phyloP scores from a whole-genome alignment of 2,888 invertebrate genomes.

The Dendrolimus houi region DNA sequence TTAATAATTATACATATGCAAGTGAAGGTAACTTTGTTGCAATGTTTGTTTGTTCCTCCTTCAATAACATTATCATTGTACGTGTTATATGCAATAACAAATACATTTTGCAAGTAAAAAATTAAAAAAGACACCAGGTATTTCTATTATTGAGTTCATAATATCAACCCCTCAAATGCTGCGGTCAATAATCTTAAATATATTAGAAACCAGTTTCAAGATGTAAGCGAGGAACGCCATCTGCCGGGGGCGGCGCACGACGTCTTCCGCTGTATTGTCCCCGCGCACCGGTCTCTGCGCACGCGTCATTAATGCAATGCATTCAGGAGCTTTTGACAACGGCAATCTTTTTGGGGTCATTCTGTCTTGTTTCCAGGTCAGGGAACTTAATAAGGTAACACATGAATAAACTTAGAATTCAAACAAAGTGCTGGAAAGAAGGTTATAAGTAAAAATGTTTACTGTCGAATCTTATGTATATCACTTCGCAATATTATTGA shows the following conservation, averaged over 20 bases:
- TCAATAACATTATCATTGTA: no score
- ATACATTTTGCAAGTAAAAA: neutral
- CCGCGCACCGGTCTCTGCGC: conserved; percentile 47
- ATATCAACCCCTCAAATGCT: conserved; percentile 17
- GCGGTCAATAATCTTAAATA: conserved; percentile 57
- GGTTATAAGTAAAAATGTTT: no score
- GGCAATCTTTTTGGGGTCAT: neutral
- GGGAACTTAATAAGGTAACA: conserved; percentile 16
- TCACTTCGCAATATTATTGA: no score
- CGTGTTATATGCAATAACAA: neutral
- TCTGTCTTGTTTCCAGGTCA: conserved; percentile 25
- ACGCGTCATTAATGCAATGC: conserved; percentile 50
- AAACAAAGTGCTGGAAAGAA: no score
- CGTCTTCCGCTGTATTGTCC: conserved; percentile 72
- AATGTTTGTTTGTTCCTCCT: no score
- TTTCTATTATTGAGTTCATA: conserved; percentile 1
- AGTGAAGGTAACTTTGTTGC: no score
- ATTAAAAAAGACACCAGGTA: conserved; percentile 1
- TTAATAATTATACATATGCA: no score
- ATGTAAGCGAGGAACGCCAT: conserved; percentile 40
- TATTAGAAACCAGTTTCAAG: conserved; percentile 47
- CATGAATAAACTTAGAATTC: no score
- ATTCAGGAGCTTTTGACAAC: conserved; percentile 1
- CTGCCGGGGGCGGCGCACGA: conserved; percentile 66
- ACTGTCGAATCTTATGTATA: no score